These are phyloP conservation scores for Deroplatys truncata DNA, from an alignment of 2,888 invertebrate species.

Conservation along the genomic window DNA sequence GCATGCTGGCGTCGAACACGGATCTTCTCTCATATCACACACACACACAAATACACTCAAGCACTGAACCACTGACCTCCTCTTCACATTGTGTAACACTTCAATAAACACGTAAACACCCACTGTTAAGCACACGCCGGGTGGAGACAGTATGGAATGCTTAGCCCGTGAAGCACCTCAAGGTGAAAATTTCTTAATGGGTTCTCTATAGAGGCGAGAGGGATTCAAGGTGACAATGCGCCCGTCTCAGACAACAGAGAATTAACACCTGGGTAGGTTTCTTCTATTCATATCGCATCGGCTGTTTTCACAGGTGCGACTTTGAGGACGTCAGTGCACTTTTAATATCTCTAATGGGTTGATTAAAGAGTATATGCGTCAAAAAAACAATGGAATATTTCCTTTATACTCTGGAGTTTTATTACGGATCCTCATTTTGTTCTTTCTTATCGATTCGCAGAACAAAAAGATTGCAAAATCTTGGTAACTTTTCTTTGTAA, in stretches of 20 bases:
- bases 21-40: conserved; percentile 5
- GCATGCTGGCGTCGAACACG: conserved; percentile 18
- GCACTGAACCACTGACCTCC: background rate
- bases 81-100: background rate
- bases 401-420: too few relatives aligned
- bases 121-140: background rate
- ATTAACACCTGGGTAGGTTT: background rate
- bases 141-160: background rate
- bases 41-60: background rate
- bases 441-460: too few relatives aligned
- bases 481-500: too few relatives aligned
- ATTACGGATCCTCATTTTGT: too few relatives aligned
- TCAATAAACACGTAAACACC: background rate
- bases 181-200: background rate
- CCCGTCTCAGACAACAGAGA: background rate
- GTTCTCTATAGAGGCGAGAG: background rate
- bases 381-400: too few relatives aligned
- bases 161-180: background rate
- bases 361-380: too few relatives aligned
- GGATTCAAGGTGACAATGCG: background rate
- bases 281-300: background rate
- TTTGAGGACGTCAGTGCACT: background rate
- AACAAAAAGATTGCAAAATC: too few relatives aligned
- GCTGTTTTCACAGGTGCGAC: background rate
- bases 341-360: background rate